phyloP scores from a whole-genome alignment of 2,113 vertebrate species.

The Plecotus auritus region DNA sequence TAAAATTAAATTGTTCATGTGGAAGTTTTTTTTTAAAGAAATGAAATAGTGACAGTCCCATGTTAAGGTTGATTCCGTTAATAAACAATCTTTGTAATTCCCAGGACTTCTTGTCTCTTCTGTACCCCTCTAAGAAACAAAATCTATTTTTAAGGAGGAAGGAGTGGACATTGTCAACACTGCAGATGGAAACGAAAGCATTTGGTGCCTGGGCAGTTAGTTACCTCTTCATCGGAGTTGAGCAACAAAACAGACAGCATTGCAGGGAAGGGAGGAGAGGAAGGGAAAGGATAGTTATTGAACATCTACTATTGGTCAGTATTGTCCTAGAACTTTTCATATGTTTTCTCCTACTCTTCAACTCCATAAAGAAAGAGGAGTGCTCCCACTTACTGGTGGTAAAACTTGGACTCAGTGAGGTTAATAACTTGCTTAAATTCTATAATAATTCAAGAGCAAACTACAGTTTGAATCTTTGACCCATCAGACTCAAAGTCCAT shows the following conservation, averaged over 20 bases:
- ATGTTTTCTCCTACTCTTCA: neutral
- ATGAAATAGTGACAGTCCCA: neutral
- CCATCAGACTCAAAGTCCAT: neutral
- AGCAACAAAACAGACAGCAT: neutral
- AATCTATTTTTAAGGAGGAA: slow-evolving; percentile 19
- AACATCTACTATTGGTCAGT: neutral
- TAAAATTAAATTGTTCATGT: slow-evolving; percentile 54
- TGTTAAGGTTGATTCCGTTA: slow-evolving; percentile 24
- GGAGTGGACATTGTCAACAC: neutral
- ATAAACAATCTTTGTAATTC: slow-evolving; percentile 40
- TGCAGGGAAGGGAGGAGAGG: fast-evolving
- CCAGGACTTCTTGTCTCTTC: slow-evolving; percentile 28
- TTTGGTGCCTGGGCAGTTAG: neutral
- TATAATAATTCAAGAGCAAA: neutral
- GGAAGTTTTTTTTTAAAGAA: slow-evolving; percentile 38
- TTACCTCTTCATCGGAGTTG: neutral
- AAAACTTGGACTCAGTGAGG: neutral
- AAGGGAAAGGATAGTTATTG: neutral
- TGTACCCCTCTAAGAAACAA: neutral
- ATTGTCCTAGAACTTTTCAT: neutral
- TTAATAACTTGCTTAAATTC: neutral
- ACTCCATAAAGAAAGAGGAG: neutral
- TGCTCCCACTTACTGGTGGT: neutral
- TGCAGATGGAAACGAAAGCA: neutral
- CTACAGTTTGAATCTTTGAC: neutral